A percentile compares a stretch with the other conserved stretches of the same genome.
phyloP scores from a whole-genome alignment of 2,888 invertebrate genomes.

The Drosophila kokeensis region DNA sequence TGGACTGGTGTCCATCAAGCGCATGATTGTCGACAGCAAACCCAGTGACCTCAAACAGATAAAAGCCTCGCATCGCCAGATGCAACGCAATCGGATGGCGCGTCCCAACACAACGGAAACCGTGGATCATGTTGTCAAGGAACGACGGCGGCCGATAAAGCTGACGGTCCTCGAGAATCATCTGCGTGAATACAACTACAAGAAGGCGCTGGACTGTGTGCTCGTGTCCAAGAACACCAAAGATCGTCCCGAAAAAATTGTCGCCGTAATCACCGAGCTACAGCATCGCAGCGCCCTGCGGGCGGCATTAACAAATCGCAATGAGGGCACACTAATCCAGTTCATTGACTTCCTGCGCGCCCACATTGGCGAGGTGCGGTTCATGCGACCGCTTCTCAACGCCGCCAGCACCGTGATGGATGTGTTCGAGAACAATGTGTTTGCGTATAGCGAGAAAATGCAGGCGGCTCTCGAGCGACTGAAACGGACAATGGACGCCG shows the following conservation, averaged over 20 bases:
- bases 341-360: conserved; percentile 92
- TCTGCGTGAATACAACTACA: conserved; percentile 92
- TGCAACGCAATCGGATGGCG: neutral
- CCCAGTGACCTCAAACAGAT: conserved; percentile 81
- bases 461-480: conserved; percentile 88
- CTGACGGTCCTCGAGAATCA: conserved; percentile 87
- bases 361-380: conserved; percentile 90
- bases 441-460: conserved; percentile 88
- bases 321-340: conserved; percentile 88
- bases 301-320: conserved; percentile 90
- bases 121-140: conserved; percentile 87
- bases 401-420: conserved; percentile 91
- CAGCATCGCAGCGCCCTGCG: conserved; percentile 92
- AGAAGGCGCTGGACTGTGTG: conserved; percentile 91
- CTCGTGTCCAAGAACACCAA: conserved; percentile 87
- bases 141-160: conserved; percentile 70
- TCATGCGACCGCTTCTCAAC: conserved; percentile 90
- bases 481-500: conserved; percentile 88
- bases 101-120: conserved; percentile 51
- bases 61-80: conserved; percentile 5
- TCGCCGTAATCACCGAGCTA: conserved; percentile 93
- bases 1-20: conserved; percentile 94
- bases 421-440: conserved; percentile 89
- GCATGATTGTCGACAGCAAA: conserved; percentile 88
- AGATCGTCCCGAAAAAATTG: conserved; percentile 91